Percentiles rank a stretch among this genome's conserved stretches.
phyloP scores from a whole-genome alignment of 2,797 vertebrate species.

The Artibeus jamaicensis region DNA sequence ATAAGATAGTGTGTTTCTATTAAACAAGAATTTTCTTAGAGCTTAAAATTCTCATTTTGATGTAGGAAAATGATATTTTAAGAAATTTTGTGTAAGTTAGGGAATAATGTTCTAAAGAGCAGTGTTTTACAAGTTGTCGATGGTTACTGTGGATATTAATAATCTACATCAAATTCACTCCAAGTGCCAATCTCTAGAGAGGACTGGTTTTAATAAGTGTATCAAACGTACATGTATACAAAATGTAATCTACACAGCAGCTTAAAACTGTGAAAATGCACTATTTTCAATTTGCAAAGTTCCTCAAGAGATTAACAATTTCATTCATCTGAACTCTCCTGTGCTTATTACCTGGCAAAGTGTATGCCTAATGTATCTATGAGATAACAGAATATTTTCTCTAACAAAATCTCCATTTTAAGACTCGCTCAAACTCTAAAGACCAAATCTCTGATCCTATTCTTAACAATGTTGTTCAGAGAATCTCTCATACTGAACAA shows the following conservation, averaged over 20 bases:
- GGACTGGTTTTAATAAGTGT: background rate
- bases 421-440: background rate
- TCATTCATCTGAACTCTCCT: background rate
- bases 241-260: background rate
- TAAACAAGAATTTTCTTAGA: background rate
- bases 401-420: background rate
- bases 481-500: background rate
- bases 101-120: background rate
- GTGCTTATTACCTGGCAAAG: background rate
- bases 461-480: background rate
- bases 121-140: background rate
- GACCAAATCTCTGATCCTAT: background rate
- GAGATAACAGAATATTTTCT: background rate
- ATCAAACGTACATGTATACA: background rate
- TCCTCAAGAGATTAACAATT: background rate
- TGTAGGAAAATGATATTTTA: background rate
- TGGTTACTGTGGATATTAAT: background rate
- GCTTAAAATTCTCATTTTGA: background rate
- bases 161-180: background rate
- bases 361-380: background rate
- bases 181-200: background rate
- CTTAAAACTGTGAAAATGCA: background rate
- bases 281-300: background rate
- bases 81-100: background rate
- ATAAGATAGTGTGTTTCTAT: background rate